phyloP scores from a whole-genome alignment of 2,797 vertebrate genomes.

The Anomalospiza imberbis region DNA sequence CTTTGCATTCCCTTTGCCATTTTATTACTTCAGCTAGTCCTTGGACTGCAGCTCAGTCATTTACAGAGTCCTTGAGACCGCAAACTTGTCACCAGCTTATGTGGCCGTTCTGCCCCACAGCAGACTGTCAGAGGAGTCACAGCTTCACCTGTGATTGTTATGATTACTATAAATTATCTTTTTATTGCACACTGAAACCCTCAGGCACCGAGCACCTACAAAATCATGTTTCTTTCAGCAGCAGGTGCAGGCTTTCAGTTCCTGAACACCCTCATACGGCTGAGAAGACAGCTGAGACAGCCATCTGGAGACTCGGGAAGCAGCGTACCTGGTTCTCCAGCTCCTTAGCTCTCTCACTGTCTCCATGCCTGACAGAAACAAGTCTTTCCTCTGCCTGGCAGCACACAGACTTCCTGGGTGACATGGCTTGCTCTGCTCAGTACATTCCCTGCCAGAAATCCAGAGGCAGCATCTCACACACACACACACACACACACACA shows the following conservation, averaged over 20 bases:
- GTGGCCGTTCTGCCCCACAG: background rate
- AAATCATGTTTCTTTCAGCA: conserved; percentile 30
- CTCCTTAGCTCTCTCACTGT: background rate
- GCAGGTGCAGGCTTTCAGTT: conserved; percentile 8
- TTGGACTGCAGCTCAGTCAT: background rate
- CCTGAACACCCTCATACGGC: background rate
- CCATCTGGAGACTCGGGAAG: background rate
- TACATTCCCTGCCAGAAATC: background rate
- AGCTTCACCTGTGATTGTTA: background rate
- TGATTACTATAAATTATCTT: conserved; percentile 54
- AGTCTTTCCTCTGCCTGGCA: conserved; percentile 4
- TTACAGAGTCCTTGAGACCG: background rate
- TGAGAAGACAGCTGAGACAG: conserved; percentile 29
- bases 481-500: rapidly evolving
- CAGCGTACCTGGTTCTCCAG: background rate
- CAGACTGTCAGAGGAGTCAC: conserved; percentile 15
- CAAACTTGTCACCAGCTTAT: conserved; percentile 16
- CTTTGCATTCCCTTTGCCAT: background rate
- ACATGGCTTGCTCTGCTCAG: background rate
- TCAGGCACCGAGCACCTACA: background rate
- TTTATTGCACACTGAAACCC: conserved; percentile 6
- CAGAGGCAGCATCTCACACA: background rate
- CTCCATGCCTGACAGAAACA: conserved; percentile 15
- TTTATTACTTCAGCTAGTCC: background rate
- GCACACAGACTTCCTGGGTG: background rate